Evolutionary conservation across 1,140 invertebrate genomes (phyloP), one percentile per base, ranked within the genome.

Genomic region (Tachypleus tridentatus): DNA sequence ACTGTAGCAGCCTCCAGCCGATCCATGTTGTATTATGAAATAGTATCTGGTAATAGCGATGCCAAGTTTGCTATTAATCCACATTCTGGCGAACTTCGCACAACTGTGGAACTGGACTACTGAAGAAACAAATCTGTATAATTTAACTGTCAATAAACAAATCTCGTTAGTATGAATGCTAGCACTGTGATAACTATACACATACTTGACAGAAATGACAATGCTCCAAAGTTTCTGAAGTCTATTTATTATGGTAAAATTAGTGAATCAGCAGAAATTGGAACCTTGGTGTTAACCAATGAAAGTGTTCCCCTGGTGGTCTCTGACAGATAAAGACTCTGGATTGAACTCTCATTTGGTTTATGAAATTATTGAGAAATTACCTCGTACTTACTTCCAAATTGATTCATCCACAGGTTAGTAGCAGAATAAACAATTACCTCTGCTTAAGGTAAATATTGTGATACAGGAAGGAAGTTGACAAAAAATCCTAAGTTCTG

Each of bases 391-490:
- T 63, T 87, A 85, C 73, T 97, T 97, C 74, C 84, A 85, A 70
- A 87, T 97, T 66, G 91, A 96, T 76, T 84, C 88, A 3, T 89
- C 84, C 66, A 96, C 93, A 7, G 90, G 78, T 76, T 68, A 67
- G 64, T 54, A n/a, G n/a, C n/a, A 54, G 53, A n/a, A n/a, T 54
- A 54, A 54, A 8, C n/a, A 54, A 3, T 54, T 54, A n/a, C 29
- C 29, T 54, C 7, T 8, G 53, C n/a, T 54, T 54, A n/a, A 1
- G n/a, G 53, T 7, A n/a, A 54, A 54, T n/a, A 54, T 54, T 54
- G 53, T n/a, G 53, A 8, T 54, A 54, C 7, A 54, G 0, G n/a
- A 8, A n/a, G 53, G 53, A 8, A n/a, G n/a, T n/a, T 54, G n/a
- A 54, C 7, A 1, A 54, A 7, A 54, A 54, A 54, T 54, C 7